Evolutionary conservation across 2,888 invertebrate species (phyloP), one percentile per base, ranked within the genome.

Genomic region (Eilema caniola): DNA sequence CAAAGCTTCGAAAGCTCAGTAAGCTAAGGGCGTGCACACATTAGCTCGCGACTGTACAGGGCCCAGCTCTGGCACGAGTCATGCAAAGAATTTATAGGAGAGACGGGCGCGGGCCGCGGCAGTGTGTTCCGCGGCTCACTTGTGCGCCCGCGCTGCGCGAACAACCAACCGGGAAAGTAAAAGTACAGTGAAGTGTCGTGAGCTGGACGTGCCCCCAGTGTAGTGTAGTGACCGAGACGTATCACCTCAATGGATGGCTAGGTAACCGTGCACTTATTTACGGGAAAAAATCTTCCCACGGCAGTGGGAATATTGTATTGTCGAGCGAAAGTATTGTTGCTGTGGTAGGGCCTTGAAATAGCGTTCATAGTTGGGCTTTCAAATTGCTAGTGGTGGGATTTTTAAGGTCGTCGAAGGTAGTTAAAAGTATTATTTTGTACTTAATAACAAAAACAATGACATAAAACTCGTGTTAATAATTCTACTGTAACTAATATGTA

Each of bases 41-140:
- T 77, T 82, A 83, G 89, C 79, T 79, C 88, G 77, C 88, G 92
- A 91, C 78, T 89, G 93, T 95, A 93, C 93, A 92, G 93, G 92
- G 91, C 91, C 91, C 84, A 88, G 89, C 89, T 85, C 86, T 84
- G 92, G 91, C 93, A 93, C 94, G 93, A 93, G 94, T 90, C 90
- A 92, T 90, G 90, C 91, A 91, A 92, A 93, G 92, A 94, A 93
- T 93, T 91, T 93, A 92, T 93, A 93, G 92, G 91, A 91, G 93
- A 91, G 92, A 85, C 89, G 88, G 87, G 88, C 89, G 89, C 87
- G 87, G 87, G 88, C 88, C 83, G 87, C 86, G 84, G 83, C 88
- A 90, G 90, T 89, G 88, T 83, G 80, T 82, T 76, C 78, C 76
- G 82, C 82, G 82, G 80, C 74, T 79, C 81, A 81, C 75, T 77